phyloP scores from a whole-genome alignment of 2,888 invertebrate genomes.

The Dyspetes luteomarginatus region DNA sequence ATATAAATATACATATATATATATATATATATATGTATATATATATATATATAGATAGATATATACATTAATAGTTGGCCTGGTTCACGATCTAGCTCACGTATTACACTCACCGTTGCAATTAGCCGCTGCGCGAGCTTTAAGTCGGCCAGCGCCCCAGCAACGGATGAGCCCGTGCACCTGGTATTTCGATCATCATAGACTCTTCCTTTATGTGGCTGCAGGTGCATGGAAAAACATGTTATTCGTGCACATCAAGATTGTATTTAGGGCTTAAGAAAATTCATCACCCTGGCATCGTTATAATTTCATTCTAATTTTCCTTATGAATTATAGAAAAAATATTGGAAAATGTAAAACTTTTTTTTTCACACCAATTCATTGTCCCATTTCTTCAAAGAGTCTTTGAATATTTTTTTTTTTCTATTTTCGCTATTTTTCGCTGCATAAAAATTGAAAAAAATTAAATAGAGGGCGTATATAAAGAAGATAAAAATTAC shows the following conservation, averaged over 20 bases:
- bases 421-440: not conserved
- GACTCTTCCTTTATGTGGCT: conserved; percentile 16
- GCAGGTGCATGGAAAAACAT: conserved; percentile 38
- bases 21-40: no score
- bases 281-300: not conserved
- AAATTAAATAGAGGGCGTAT: not conserved
- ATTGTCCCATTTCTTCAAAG: no score
- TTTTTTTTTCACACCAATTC: no score
- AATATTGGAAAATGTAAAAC: no score
- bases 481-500: conserved; percentile 12
- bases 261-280: not conserved
- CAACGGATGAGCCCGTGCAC: conserved; percentile 38
- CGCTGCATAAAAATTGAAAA: not conserved
- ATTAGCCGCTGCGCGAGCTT: conserved; percentile 39
- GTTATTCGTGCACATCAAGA: conserved; percentile 9
- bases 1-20: no score
- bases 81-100: conserved; percentile 10
- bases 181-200: conserved; percentile 56
- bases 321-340: no score
- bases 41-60: no score
- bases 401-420: no score
- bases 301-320: not conserved
- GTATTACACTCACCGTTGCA: conserved; percentile 53
- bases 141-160: conserved; percentile 40
- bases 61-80: no score